Evolutionary conservation across 2,797 vertebrate species (phyloP).

Genomic region (Distichodus sexfasciatus): DNA sequence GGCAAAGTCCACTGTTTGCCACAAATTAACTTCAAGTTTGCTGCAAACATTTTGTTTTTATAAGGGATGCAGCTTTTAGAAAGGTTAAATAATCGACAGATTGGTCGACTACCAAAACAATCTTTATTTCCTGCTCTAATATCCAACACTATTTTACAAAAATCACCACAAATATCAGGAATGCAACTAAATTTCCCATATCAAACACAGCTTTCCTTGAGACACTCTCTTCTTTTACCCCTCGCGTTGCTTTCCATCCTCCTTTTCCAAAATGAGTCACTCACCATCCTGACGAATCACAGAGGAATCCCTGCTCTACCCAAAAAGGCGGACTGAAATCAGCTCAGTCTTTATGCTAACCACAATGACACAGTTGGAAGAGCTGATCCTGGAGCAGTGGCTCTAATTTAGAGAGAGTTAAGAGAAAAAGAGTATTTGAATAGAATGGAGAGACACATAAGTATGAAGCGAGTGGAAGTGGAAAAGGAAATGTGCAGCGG

Average conservation of each 20-base stretch:
- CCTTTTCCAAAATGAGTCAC: slow-evolving; percentile 22
- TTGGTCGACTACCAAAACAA: too few relatives aligned
- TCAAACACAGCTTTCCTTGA: not conserved
- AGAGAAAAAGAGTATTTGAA: not conserved
- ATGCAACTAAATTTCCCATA: not conserved
- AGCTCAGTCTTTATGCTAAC: not conserved
- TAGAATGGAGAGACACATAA: slow-evolving; percentile 11
- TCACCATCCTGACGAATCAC: slow-evolving; percentile 23
- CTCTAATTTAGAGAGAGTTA: not conserved
- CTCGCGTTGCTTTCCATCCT: not conserved
- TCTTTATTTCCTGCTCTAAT: too few relatives aligned
- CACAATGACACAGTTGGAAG: not conserved
- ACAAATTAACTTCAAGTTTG: too few relatives aligned
- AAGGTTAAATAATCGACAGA: too few relatives aligned
- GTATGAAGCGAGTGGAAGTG: not conserved
- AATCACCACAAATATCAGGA: not conserved
- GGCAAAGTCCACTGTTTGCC: too few relatives aligned
- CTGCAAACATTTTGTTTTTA: too few relatives aligned
- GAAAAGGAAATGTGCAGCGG: not conserved
- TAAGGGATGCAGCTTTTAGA: too few relatives aligned
- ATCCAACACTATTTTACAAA: not conserved
- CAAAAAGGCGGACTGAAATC: slow-evolving; percentile 38
- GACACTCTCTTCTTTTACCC: not conserved
- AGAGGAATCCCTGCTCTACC: slow-evolving; percentile 32
- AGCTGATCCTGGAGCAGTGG: slow-evolving; percentile 29